These are phyloP conservation scores for Hydrochoerus hydrochaeris DNA, from an alignment of 2,113 vertebrate genomes.

Conservation along the genomic window DNA sequence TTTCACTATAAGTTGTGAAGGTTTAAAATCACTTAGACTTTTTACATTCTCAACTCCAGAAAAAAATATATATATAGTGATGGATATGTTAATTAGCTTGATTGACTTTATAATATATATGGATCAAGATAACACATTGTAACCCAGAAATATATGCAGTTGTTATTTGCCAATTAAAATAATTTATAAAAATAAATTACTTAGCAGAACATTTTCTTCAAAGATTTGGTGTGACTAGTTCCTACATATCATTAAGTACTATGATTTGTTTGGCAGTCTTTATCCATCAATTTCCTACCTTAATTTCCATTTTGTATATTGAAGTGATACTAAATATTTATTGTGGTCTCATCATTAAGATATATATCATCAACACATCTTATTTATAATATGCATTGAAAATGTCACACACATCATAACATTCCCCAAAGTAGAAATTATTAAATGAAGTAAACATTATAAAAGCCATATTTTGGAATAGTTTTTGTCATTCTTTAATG, in stretches of 20 bases:
- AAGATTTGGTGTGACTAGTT: neutral
- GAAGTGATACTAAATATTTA: constrained; percentile 25
- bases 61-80: neutral
- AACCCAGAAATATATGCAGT: neutral
- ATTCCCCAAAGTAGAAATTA: neutral
- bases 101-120: neutral
- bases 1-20: neutral
- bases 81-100: neutral
- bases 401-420: neutral
- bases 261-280: constrained; percentile 6
- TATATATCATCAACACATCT: neutral
- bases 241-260: neutral
- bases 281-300: neutral
- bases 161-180: neutral
- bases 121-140: neutral
- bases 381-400: neutral
- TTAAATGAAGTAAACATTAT: neutral
- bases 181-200: neutral
- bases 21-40: neutral
- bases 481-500: neutral
- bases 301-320: neutral
- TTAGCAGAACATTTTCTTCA: neutral
- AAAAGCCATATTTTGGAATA: constrained; percentile 13
- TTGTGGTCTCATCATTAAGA: neutral
- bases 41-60: neutral